These are phyloP conservation scores for Pyrocoelia pectoralis DNA, from an alignment of 2,888 invertebrate species.

Conservation along the genomic window DNA sequence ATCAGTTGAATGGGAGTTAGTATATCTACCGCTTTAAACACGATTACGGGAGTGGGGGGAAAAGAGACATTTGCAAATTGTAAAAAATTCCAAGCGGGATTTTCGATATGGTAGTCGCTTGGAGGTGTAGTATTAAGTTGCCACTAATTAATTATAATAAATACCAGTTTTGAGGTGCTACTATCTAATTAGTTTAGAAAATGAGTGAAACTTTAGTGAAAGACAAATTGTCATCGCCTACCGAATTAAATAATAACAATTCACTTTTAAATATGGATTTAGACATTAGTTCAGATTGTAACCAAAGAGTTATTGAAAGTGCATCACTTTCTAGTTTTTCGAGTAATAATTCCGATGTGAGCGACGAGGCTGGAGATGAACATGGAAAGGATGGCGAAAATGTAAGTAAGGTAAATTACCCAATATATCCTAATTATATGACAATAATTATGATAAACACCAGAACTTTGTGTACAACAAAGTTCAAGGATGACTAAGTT, in stretches of 20 bases:
- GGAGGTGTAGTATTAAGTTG: conserved; percentile 6
- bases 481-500: conserved; percentile 4
- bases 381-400: neutral
- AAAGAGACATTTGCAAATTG: conserved; percentile 21
- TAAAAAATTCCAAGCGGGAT: conserved; percentile 20
- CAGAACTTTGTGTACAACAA: conserved; percentile 1
- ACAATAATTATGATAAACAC: neutral
- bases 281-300: conserved; percentile 20
- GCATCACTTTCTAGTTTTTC: conserved; percentile 47
- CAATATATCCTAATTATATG: neutral
- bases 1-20: neutral
- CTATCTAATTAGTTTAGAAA: conserved; percentile 1
- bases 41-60: neutral
- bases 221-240: conserved; percentile 25
- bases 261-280: conserved; percentile 36
- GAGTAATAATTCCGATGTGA: conserved; percentile 47
- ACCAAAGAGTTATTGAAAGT: conserved; percentile 39
- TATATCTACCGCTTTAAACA: neutral
- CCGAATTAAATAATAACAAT: conserved; percentile 41
- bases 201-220: conserved; percentile 15
- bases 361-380: conserved; percentile 43
- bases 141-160: neutral
- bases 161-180: neutral
- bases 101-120: conserved; percentile 26
- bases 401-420: neutral